Evolutionary conservation across 2,113 vertebrate genomes (phyloP).

Genomic region (Nibea albiflora): DNA sequence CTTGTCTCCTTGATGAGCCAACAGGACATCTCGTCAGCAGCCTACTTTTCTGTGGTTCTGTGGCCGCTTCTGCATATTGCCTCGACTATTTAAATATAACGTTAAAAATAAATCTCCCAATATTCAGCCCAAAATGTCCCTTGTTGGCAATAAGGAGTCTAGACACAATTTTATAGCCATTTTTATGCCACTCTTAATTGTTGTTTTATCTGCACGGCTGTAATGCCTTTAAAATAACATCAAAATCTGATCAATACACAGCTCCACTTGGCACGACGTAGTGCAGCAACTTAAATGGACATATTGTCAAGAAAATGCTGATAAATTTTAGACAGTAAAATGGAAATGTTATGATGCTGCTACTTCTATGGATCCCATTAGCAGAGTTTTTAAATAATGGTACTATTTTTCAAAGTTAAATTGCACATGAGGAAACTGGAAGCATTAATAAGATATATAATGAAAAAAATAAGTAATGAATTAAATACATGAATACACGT

Average conservation of each 20-base stretch:
- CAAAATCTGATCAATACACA: conserved; percentile 52
- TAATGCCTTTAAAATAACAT: conserved; percentile 41
- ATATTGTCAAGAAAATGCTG: neutral
- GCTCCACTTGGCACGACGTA: conserved; percentile 14
- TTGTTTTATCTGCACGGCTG: conserved; percentile 46
- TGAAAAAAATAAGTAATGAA: neutral
- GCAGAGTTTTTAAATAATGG: too few relatives aligned
- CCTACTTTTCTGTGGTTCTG: conserved; percentile 12
- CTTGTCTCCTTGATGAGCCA: conserved; percentile 39
- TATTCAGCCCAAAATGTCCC: conserved; percentile 50
- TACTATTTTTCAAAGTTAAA: neutral
- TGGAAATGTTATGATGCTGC: neutral
- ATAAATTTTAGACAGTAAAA: conserved; percentile 12
- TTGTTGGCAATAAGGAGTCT: conserved; percentile 56
- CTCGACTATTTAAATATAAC: conserved; percentile 30
- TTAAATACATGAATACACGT: neutral
- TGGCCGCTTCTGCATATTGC: conserved; percentile 11
- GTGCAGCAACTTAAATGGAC: conserved; percentile 7
- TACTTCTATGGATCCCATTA: neutral
- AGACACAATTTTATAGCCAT: conserved; percentile 52
- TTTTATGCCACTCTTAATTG: conserved; percentile 63
- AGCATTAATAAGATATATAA: neutral
- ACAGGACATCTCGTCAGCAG: conserved; percentile 30
- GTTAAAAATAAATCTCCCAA: conserved; percentile 49
- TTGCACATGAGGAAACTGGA: neutral